A percentile compares a stretch with the other conserved stretches of the same genome.
These are phyloP conservation scores for Cyprinodon variegatus DNA, from an alignment of 2,113 vertebrate species.

Conservation along the genomic window DNA sequence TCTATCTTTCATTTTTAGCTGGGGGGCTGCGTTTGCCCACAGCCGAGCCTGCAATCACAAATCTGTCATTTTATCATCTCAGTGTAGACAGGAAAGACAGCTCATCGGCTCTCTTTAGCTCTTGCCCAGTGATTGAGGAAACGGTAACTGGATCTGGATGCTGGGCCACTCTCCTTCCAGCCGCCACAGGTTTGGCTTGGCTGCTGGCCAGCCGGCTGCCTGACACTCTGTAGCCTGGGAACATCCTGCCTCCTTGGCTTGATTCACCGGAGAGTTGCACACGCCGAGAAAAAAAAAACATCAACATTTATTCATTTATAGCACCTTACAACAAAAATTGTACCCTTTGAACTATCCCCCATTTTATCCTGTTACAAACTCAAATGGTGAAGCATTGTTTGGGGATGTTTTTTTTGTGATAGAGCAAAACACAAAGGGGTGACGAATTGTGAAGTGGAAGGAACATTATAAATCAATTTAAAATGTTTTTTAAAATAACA, in stretches of 20 bases:
- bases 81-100: constrained; percentile 59
- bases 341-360: not conserved
- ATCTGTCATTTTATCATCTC: constrained; percentile 61
- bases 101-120: constrained; percentile 62
- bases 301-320: not conserved
- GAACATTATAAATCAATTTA: too few species aligned
- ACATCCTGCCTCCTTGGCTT: constrained; percentile 78
- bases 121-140: constrained; percentile 66
- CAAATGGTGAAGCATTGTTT: not conserved
- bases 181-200: constrained; percentile 73
- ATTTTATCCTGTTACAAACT: not conserved
- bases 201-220: constrained; percentile 68
- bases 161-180: constrained; percentile 57
- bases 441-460: too few species aligned
- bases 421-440: too few species aligned
- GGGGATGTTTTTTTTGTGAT: too few species aligned
- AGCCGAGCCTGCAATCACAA: constrained; percentile 34
- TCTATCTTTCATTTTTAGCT: constrained; percentile 48
- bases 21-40: constrained; percentile 19
- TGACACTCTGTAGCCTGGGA: constrained; percentile 84
- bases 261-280: constrained; percentile 30
- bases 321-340: not conserved
- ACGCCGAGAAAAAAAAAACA: not conserved
- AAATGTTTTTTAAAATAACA: too few species aligned
- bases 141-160: constrained; percentile 75